phyloP scores from a whole-genome alignment of 2,113 vertebrate species.

The Centrocercus urophasianus region DNA sequence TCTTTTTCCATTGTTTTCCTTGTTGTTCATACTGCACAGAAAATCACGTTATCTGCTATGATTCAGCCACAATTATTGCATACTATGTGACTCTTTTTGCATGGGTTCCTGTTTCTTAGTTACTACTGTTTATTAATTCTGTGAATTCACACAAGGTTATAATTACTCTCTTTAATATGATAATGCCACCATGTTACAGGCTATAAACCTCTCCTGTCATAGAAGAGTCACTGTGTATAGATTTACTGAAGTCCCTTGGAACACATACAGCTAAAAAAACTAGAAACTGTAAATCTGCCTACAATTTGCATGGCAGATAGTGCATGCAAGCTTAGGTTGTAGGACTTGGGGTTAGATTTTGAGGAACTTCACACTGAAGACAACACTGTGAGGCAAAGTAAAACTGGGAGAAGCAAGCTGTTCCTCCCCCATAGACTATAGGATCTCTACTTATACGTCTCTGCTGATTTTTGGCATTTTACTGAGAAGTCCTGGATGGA shows the following conservation, averaged over 20 bases:
- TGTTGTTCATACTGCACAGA: rapidly evolving
- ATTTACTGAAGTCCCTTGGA: neutral
- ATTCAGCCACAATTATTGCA: neutral
- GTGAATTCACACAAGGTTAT: neutral
- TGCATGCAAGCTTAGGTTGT: neutral
- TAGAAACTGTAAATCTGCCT: neutral
- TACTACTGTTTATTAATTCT: neutral
- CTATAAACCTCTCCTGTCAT: neutral
- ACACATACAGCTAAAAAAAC: neutral
- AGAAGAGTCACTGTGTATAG: no score
- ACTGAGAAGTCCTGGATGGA: neutral
- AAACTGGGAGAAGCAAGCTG: neutral
- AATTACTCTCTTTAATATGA: neutral
- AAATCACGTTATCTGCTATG: neutral
- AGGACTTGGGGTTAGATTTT: neutral
- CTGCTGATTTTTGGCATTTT: neutral
- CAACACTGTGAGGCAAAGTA: neutral
- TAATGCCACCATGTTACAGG: neutral
- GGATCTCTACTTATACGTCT: neutral
- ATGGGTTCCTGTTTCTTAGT: neutral
- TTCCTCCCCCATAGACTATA: neutral
- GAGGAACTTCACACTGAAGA: neutral
- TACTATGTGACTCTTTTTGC: neutral
- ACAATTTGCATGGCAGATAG: neutral
- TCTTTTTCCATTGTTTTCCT: neutral